Base-by-base conservation (phyloP, 2,113 vertebrate species). In the Gobio gobio region DNA sequence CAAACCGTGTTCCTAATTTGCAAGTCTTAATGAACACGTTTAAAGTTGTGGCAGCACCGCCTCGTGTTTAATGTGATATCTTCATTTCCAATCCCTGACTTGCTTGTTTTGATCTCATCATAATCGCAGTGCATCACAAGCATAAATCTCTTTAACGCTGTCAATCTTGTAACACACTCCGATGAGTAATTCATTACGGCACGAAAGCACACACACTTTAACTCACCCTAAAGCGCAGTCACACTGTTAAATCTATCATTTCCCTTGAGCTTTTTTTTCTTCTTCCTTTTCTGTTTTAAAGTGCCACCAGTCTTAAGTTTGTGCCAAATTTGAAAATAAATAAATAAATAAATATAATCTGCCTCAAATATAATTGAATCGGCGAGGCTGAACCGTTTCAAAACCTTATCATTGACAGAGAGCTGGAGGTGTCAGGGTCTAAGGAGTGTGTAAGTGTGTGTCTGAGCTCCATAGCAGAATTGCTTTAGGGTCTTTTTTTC, bases 161-260 rank as follows among this genome's bases (percentile, higher is more conserved):
- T 89, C 45, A 70, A 20, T 70, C 20, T 87, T 3, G 24, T 80
- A 85, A 80, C 40, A 83, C 59, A 79, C 70, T 72, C 58, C 36
- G 26, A 54, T 79, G 33, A 75, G 72, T 78, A 43, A 85, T 75
- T 49, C n/a, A 78, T 83, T 83, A 49, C 26, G 26, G 20, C 43
- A 33, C 56, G 56, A 74, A 61, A 59, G 29, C 20, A 59, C n/a
- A 0, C 22, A 49, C 33, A 49, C 64, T 73, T 33, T 84, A 64
- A 82, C 47, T 88, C 77, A 78, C 82, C 88, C 80, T 56, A 78
- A 86, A 89, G 76, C 87, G 88, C 91, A 92, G 88, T 91, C 89
- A 90, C 81, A 89, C 89, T 85, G 90, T 86, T 70, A 91, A 89
- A 90, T 87, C 84, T 22, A 33, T 90, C 87, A 93, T 93, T 93